Evolutionary conservation across 2,113 vertebrate species (phyloP), one percentile per base, ranked within the genome.

Genomic region (Paradoxurus hermaphroditus): DNA sequence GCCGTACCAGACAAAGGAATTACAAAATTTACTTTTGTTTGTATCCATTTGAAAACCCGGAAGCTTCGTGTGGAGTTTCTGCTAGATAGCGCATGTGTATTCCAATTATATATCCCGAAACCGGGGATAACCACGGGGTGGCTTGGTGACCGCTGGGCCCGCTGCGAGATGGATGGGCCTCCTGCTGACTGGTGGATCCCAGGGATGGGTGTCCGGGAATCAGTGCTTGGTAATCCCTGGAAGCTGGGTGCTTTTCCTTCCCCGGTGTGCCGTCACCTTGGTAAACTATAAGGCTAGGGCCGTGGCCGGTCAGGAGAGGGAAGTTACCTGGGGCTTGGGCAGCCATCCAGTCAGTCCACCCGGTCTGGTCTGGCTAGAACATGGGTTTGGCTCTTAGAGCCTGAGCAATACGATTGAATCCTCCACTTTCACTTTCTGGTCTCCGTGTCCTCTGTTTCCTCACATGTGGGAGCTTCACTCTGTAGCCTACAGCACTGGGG

Each of bases 11-110:
- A 46, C 23, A 70, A 83, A 31, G 49, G 39, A 77, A 77, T 49
- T 86, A 63, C 27, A 72, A 84, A 86, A 67, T 36, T 49, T 84
- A 44, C 44, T 13, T 77, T 91, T 34, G 5, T 86, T 92, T 89
- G 70, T 67, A 1, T 46, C 36, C 2, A 4, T 41, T 90, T 4
- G 67, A 59, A 88, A 44, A 73, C 6, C 5, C 44, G 0, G n/a
- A 44, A 68, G n/a, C 85, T 81, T 75, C 8, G 31, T 1, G 5
- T 65, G 41, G 27, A 8, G 25, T n/a, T 93, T 93, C 67, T 78
- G 1, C 27, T 39, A 51, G 29, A 56, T 23, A 31, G 34, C 72
- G 13, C 34, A 1, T 84, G 11, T 39, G 16, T 82, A 2, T 92
- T 77, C 84, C 39, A 46, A 0, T 36, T 41, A 7, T 21, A 46